Conservation (phyloP, 2,113 vertebrate species). For the Erythrolamprus reginae region DNA sequence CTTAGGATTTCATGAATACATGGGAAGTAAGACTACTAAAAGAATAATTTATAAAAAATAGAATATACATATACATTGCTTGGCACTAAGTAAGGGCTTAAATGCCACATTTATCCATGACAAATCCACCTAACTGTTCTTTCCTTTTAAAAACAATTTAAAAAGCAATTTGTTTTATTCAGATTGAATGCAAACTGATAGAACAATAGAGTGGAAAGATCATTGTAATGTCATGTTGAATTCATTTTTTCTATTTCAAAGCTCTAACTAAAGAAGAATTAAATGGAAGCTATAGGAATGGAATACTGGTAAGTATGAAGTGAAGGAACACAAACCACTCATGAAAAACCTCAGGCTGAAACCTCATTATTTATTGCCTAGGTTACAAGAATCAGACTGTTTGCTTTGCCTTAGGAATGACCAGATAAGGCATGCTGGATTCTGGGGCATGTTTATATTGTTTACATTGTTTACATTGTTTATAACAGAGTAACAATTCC, state of each 20-base stretch:
- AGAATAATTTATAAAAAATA: background rate
- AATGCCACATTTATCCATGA: background rate
- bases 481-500: background rate
- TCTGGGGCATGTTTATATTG: background rate
- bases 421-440: background rate
- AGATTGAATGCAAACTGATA: background rate
- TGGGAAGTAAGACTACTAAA: background rate
- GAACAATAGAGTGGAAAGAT: background rate
- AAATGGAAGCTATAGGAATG: background rate
- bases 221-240: background rate
- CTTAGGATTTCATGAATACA: background rate
- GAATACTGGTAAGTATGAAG: background rate
- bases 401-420: background rate
- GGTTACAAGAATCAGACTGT: background rate
- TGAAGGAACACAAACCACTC: background rate
- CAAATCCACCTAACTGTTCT: no score
- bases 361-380: background rate
- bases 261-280: background rate
- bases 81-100: background rate
- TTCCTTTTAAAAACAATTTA: background rate
- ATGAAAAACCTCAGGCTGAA: background rate
- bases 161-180: background rate
- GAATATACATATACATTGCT: background rate
- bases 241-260: background rate
- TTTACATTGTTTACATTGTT: background rate